Evolutionary conservation across 2,888 invertebrate species (phyloP), one percentile per base, ranked within the genome.

Genomic region (Melanostoma scalare): DNA sequence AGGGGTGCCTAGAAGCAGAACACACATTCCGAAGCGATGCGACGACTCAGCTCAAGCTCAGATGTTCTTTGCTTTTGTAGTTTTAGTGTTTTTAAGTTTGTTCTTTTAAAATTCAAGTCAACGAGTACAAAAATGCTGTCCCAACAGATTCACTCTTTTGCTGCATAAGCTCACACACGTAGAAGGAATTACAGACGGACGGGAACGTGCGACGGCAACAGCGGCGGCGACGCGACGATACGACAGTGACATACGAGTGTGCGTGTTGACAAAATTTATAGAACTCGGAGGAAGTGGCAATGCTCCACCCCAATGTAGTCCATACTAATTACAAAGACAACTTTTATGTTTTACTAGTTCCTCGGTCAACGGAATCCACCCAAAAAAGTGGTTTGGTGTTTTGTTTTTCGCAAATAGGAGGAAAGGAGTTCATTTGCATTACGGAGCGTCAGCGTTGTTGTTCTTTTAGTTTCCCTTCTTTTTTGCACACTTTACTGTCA

Each of bases 231-330:
- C n/a, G n/a, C n/a, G 44, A 10, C 3, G 44, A 42, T 44, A n/a
- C 10, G 44, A 10, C n/a, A 46, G 44, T 46, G n/a, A 3, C 4
- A 10, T 46, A 46, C 30, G 48, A 63, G 36, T 50, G 36, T 63
- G 63, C 63, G 63, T 63, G 63, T 63, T 63, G 63, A 50, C 9
- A n/a, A 63, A 63, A 63, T 63, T 50, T 63, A 63, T 63, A 50
- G 63, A 48, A 63, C 20, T 63, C 38, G 38, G 30, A n/a, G 63
- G 48, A 63, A 38, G 48, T 50, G 9, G 36, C 50, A 40, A 30
- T 30, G 20, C 1, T 20, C 20, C 20, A 20, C 20, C 20, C 20
- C 20, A 20, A 20, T 20, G 20, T 20, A 20, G 20, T 20, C 20
- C 20, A 20, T 20, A 20, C 20, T 20, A 20, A 20, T 20, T 20